Base-by-base conservation (phyloP, 2,888 invertebrate genomes). In the Escarpia spicata region DNA sequence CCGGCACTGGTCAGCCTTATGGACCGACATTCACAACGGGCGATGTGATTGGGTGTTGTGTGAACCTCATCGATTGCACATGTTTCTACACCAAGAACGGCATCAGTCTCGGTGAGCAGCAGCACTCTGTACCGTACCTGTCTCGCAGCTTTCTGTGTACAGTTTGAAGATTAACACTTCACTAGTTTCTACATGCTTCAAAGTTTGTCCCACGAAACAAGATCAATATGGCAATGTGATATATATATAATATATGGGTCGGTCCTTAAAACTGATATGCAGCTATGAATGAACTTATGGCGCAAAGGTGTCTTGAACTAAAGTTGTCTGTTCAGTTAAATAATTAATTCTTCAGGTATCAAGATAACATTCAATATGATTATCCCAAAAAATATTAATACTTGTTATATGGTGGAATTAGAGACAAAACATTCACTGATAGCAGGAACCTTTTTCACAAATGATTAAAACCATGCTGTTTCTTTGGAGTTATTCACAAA, bases 61-160 rank as follows among this genome's bases (percentile, higher is more conserved):
- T 99, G 93, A 99, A 99, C 97, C 98, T 99, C 94, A 98, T 99
- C 94, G 98, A 99, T 97, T 98, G 99, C 97, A 98, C 98, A n/a
- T 99, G 99, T 97, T 99, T 99, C 97, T 99, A 99, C 97, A 99
- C 99, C 90, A 99, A 99, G 97, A 99, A 99, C 97, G 99, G 99
- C 94, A 98, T 98, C 96, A 98, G 99, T 97, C 97, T 99, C 94
- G 97, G 97, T 96, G 94, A 92, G 95, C 43, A 15, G 19, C 15
- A 91, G 12, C 6, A 15, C 4, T 52, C 52, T 44, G 3, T 45
- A 43, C 12, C 12, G 44, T 45, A 91, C 26, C 3, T 45, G 1
- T 44, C 37, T 90, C 90, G 31, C 92, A 92, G 12, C 31, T 75
- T 75, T 75, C 26, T 75, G 26, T 52, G 52, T 12, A 9, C 52